These are phyloP conservation scores for Dolichallabes microphthalmus DNA, from an alignment of 2,113 vertebrate genomes.

Conservation along the genomic window DNA sequence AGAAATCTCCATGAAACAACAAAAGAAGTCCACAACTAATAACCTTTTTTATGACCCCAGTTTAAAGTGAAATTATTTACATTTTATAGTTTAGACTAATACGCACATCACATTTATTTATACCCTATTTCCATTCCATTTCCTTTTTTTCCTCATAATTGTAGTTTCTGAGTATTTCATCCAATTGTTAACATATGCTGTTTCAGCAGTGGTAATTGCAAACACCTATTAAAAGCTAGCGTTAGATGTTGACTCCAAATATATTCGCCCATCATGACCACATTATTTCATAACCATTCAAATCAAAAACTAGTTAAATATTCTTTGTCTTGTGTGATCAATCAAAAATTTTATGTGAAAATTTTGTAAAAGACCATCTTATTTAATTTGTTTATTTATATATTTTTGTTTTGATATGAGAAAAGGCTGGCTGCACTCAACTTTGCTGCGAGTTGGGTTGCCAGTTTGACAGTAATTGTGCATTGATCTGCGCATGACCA, in stretches of 20 bases:
- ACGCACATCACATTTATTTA: neutral
- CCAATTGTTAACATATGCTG: slow-evolving; percentile 3
- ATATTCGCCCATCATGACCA: neutral
- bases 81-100: neutral
- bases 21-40: neutral
- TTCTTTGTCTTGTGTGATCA: too few species aligned
- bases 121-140: neutral
- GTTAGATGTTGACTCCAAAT: neutral
- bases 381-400: neutral
- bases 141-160: slow-evolving; percentile 9
- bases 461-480: slow-evolving; percentile 61
- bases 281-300: neutral
- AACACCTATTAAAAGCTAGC: neutral
- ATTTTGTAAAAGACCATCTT: neutral
- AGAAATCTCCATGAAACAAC: neutral
- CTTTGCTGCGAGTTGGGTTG: slow-evolving; percentile 67
- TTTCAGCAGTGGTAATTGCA: neutral
- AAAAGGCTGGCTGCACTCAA: slow-evolving; percentile 59
- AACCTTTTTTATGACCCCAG: neutral
- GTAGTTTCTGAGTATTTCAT: neutral
- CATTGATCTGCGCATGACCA: slow-evolving; percentile 62
- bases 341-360: neutral
- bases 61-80: too few species aligned
- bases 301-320: neutral
- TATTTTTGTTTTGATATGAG: slow-evolving; percentile 56